Evolutionary conservation across 35 echinoderm and acorn worm species (phyloP).

Genomic region (Apostichopus californicus): DNA sequence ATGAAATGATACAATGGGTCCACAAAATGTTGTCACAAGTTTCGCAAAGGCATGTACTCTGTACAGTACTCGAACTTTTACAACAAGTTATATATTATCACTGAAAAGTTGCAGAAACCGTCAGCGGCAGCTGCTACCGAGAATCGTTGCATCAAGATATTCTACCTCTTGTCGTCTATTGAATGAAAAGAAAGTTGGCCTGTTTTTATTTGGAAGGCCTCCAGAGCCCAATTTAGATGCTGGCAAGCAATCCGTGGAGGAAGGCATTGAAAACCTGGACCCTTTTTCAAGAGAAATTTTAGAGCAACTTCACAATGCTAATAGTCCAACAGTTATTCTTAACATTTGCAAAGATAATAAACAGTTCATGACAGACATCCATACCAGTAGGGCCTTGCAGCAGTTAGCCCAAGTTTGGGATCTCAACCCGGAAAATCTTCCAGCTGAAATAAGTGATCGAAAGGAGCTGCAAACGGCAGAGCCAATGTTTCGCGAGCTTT

Average conservation of each 20-base stretch:
- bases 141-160: background rate
- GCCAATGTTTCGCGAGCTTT: conserved; percentile 57
- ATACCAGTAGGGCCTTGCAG: conserved; percentile 51
- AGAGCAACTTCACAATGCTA: background rate
- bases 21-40: background rate
- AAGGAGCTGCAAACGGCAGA: conserved; percentile 38
- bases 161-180: conserved; percentile 9
- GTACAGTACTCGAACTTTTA: background rate
- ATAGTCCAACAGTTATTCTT: conserved; percentile 24
- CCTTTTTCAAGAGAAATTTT: conserved; percentile 23
- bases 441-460: conserved; percentile 2
- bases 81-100: background rate
- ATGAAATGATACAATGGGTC: background rate
- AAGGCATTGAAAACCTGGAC: background rate
- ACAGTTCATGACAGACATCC: conserved; percentile 52
- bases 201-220: conserved; percentile 34
- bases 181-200: conserved; percentile 22
- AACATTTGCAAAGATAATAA: conserved; percentile 37
- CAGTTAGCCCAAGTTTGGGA: conserved; percentile 58
- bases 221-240: conserved; percentile 11
- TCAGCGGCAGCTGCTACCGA: background rate
- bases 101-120: background rate
- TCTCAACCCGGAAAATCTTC: conserved; percentile 7
- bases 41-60: background rate
- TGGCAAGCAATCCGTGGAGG: conserved; percentile 18